A percentile compares a stretch with the other conserved stretches of the same genome.
Evolutionary conservation across 1,140 invertebrate species (phyloP).

Genomic region (Lamellibrachia luymesi): DNA sequence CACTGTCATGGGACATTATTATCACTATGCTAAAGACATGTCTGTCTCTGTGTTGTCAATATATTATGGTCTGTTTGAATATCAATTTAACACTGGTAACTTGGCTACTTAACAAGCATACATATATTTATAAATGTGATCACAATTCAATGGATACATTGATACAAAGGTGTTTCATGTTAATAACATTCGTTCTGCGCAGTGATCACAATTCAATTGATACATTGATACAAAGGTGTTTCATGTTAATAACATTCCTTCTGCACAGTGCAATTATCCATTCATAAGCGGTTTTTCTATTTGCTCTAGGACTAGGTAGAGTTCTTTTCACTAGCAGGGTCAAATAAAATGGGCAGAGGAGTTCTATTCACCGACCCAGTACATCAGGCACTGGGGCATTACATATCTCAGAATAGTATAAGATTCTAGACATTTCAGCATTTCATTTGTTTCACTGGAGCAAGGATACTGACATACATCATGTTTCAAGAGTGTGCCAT

Average conservation of each 20-base stretch:
- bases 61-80: too few species aligned
- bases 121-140: constrained; percentile 21
- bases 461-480: background rate
- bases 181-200: background rate
- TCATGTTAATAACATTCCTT: background rate
- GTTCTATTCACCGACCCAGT: background rate
- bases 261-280: too few species aligned
- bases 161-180: background rate
- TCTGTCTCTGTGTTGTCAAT: too few species aligned
- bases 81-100: too few species aligned
- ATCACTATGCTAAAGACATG: too few species aligned
- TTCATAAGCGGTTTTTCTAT: background rate
- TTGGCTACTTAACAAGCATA: background rate
- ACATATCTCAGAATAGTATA: background rate
- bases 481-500: background rate
- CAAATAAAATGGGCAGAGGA: background rate
- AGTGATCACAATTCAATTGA: background rate
- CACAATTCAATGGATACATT: background rate
- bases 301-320: background rate
- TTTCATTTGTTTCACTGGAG: background rate
- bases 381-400: background rate
- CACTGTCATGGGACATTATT: too few species aligned
- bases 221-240: background rate
- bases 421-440: background rate
- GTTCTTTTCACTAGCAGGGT: background rate